Evolutionary conservation across 2,888 invertebrate genomes (phyloP).

Genomic region (Rhamnusium bicolor): DNA sequence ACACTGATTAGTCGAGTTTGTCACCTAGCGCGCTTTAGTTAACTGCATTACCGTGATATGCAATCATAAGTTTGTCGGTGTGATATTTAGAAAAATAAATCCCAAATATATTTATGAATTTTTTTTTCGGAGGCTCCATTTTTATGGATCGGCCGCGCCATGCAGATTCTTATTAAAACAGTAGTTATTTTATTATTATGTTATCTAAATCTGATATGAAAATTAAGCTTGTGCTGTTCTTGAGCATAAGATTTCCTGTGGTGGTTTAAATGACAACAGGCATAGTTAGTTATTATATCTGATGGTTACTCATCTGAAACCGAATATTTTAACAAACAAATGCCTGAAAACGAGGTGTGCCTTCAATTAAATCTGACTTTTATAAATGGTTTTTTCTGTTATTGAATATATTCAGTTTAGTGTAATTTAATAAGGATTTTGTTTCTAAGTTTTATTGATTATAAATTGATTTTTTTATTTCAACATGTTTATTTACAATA

Average conservation of each 20-base stretch:
- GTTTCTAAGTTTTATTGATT: slow-evolving; percentile 4
- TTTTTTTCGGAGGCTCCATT: background rate
- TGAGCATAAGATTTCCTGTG: background rate
- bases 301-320: slow-evolving; percentile 27
- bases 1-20: too few relatives aligned
- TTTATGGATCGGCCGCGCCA: too few relatives aligned
- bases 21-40: too few relatives aligned
- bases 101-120: background rate
- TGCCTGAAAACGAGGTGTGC: slow-evolving; percentile 23
- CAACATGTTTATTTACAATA: slow-evolving; percentile 17
- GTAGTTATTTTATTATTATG: slow-evolving; percentile 19
- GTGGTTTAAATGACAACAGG: slow-evolving; percentile 15
- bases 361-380: slow-evolving; percentile 31
- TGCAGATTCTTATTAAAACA: background rate
- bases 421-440: slow-evolving; percentile 29
- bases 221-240: background rate
- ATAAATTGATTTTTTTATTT: slow-evolving; percentile 19
- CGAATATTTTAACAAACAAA: slow-evolving; percentile 24
- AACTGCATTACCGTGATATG: too few relatives aligned
- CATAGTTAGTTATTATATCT: slow-evolving; percentile 10
- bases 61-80: background rate
- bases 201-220: slow-evolving; percentile 14
- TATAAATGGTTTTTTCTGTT: slow-evolving; percentile 26
- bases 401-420: slow-evolving; percentile 25
- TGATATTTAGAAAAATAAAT: background rate